A percentile compares a stretch with the other conserved stretches of the same genome.
phyloP scores from a whole-genome alignment of 2,888 invertebrate genomes.

The Punctoribates punctum region DNA sequence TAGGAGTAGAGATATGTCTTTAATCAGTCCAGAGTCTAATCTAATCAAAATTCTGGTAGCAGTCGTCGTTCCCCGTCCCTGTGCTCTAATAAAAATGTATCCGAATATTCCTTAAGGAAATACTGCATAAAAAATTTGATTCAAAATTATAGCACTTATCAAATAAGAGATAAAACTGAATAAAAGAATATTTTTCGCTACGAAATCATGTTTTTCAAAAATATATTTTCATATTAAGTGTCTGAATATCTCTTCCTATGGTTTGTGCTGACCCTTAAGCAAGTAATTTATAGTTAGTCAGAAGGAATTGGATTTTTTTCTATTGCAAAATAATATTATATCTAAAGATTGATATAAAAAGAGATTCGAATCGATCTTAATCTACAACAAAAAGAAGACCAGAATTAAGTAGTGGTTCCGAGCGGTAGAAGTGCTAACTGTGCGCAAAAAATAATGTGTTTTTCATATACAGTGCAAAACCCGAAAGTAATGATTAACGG shows the following conservation, averaged over 20 bases:
- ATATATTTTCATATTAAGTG: neutral
- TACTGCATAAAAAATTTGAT: neutral
- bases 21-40: conserved; percentile 1
- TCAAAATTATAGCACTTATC: conserved; percentile 2
- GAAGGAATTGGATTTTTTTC: neutral
- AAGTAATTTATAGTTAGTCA: neutral
- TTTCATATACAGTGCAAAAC: neutral
- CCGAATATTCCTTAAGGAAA: conserved; percentile 9
- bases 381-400: conserved; percentile 17
- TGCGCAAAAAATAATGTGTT: conserved; percentile 1
- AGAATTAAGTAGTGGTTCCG: conserved; percentile 20
- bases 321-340: conserved; percentile 14
- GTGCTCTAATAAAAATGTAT: conserved; percentile 3
- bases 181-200: conserved; percentile 2
- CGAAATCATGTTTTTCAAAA: neutral
- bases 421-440: conserved; percentile 28
- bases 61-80: neutral
- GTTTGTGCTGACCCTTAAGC: neutral
- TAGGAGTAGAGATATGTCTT: neutral
- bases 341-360: neutral
- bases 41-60: conserved; percentile 10
- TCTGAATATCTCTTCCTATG: neutral
- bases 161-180: neutral
- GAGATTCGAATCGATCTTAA: conserved; percentile 13
- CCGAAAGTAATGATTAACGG: conserved; percentile 8